Conservation (phyloP, 1,140 invertebrate species). For the Cydia strobilella region DNA sequence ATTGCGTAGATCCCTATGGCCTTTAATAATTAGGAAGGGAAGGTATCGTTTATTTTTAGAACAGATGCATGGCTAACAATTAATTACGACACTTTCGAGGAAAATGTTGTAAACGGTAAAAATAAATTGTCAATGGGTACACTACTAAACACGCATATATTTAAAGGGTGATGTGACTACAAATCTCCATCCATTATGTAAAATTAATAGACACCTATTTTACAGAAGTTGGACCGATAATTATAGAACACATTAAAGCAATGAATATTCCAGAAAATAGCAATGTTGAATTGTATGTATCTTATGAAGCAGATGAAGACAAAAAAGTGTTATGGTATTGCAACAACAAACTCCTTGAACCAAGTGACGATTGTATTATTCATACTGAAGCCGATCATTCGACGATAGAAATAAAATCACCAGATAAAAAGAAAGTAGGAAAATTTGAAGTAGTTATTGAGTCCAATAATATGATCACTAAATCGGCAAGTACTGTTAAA, state of each 20-base stretch:
- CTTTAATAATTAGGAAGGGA: no score
- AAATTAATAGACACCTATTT: conserved; percentile 51
- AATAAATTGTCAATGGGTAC: neutral
- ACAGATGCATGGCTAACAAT: conserved; percentile 52
- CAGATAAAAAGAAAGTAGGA: conserved; percentile 87
- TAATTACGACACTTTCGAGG: neutral
- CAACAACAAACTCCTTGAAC: conserved; percentile 89
- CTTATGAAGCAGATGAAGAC: conserved; percentile 85
- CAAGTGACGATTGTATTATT: conserved; percentile 85
- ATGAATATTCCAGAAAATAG: conserved; percentile 59
- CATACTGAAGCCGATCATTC: conserved; percentile 84
- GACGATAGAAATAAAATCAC: conserved; percentile 85
- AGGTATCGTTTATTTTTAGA: conserved; percentile 26
- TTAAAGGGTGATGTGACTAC: neutral
- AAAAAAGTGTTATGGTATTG: conserved; percentile 92
- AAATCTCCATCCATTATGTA: neutral
- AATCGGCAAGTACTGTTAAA: conserved; percentile 88
- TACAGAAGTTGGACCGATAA: conserved; percentile 70
- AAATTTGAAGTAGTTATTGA: conserved; percentile 91
- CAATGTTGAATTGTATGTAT: conserved; percentile 79
- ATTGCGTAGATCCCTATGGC: no score
- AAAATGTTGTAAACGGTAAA: neutral
- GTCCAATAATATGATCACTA: conserved; percentile 88
- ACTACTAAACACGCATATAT: neutral
- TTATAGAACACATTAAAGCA: conserved; percentile 66